A percentile compares a stretch with the other conserved stretches of the same genome.
These are phyloP conservation scores for Hydroisotoma schaefferi DNA, from an alignment of 2,888 invertebrate species.

Conservation along the genomic window DNA sequence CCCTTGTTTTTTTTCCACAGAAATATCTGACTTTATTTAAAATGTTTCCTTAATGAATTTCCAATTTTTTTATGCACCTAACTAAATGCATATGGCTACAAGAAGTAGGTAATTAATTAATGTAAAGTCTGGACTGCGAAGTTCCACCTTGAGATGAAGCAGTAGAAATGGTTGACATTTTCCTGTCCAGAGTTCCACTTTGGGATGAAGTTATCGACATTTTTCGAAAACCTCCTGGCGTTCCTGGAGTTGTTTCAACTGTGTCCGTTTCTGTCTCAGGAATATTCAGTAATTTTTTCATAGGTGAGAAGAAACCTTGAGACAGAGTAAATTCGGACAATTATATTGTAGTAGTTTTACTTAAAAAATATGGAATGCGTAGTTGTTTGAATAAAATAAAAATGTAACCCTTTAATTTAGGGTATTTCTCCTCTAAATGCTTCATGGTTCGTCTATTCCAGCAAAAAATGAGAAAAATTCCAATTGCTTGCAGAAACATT, in stretches of 20 bases:
- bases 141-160: background rate
- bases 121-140: background rate
- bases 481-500: constrained; percentile 33
- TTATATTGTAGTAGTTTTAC: background rate
- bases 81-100: no score
- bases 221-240: constrained; percentile 1
- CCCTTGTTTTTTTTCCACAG: no score
- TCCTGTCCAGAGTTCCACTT: constrained; percentile 3
- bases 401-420: constrained; percentile 25
- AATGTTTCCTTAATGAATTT: no score
- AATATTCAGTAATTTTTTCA: constrained; percentile 7
- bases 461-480: constrained; percentile 38
- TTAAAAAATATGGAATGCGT: background rate
- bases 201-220: background rate
- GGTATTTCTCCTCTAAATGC: constrained; percentile 35
- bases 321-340: background rate
- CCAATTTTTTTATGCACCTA: no score
- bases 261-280: background rate
- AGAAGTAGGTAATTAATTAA: no score
- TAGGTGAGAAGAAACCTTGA: background rate
- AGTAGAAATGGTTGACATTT: background rate
- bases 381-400: no score
- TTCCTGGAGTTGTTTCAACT: constrained; percentile 4
- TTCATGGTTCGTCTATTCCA: constrained; percentile 35
- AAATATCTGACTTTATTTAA: no score